These are phyloP conservation scores for Parnassius smintheus DNA, from an alignment of 2,888 invertebrate genomes.

Conservation along the genomic window DNA sequence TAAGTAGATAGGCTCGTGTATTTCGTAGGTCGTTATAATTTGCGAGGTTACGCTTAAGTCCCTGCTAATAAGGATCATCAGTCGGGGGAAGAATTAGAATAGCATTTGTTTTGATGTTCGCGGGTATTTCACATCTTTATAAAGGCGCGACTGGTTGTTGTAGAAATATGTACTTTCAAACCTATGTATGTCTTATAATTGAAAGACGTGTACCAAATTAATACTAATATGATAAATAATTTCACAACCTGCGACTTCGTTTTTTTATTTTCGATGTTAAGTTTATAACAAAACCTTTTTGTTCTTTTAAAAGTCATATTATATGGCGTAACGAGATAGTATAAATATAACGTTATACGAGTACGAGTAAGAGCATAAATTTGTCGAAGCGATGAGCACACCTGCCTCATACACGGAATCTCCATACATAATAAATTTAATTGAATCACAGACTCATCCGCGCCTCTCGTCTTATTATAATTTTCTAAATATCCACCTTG, in stretches of 20 bases:
- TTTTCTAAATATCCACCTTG: conserved; percentile 74
- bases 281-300: no score
- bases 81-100: conserved; percentile 66
- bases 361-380: conserved; percentile 39
- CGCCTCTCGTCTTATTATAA: conserved; percentile 69
- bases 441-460: conserved; percentile 78
- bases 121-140: conserved; percentile 46
- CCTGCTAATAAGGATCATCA: conserved; percentile 78
- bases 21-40: conserved; percentile 71
- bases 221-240: no score
- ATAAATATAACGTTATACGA: background rate
- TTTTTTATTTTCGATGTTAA: no score
- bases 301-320: no score
- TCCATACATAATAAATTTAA: conserved; percentile 81
- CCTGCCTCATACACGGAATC: conserved; percentile 71
- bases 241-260: no score
- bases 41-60: conserved; percentile 76
- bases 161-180: conserved; percentile 5
- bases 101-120: conserved; percentile 76
- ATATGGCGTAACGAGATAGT: no score
- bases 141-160: conserved; percentile 24
- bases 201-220: background rate
- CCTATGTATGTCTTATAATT: background rate
- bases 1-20: conserved; percentile 59
- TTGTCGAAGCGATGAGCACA: conserved; percentile 71